Percentiles rank a stretch among this genome's conserved stretches.
Evolutionary conservation across 2,113 vertebrate species (phyloP).

Genomic region (chimpanzee (Pan troglodytes)): NHGRI_mPanTro3-v2.1_pri NC_072408.2:64877001-64877500

Average conservation of each 20-base stretch:
- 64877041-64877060: not conserved
- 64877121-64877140: not conserved
- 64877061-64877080: not conserved
- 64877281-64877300: not conserved
- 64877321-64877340: not conserved
- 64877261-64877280: conserved; percentile 18
- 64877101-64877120: not conserved
- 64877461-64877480: not conserved
- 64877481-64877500: not conserved
- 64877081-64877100: not conserved
- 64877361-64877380: not conserved
- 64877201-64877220: not conserved
- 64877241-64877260: not conserved
- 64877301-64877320: not conserved
- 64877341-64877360: not conserved
- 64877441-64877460: not conserved
- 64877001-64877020: not conserved
- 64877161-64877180: not conserved
- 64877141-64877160: not conserved
- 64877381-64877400: not conserved
- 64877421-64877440: conserved; percentile 10
- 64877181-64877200: not conserved
- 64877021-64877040: not conserved
- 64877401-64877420: not conserved
- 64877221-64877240: not conserved